A percentile compares a stretch with the other conserved stretches of the same genome.
Evolutionary conservation across 2,888 invertebrate genomes (phyloP).

Genomic region (Rosalia funebris): DNA sequence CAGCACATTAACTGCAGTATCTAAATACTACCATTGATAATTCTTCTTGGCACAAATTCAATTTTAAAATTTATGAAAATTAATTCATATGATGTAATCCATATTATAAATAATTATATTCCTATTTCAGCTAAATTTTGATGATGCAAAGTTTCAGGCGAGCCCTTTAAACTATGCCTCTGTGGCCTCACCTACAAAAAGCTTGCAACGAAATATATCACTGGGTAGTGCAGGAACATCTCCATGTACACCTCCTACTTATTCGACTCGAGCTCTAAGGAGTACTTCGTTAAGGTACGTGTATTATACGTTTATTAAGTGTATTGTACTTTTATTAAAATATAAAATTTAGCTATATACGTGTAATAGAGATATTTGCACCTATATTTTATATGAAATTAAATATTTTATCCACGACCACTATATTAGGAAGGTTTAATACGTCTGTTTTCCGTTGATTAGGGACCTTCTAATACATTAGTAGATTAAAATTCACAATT

Average conservation of each 20-base stretch:
- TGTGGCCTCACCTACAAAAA: constrained; percentile 43
- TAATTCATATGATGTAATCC: constrained; percentile 3
- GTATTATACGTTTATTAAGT: constrained; percentile 1
- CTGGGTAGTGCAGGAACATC: constrained; percentile 51
- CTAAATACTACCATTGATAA: constrained; percentile 41
- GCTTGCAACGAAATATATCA: constrained; percentile 51
- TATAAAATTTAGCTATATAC: too few species aligned
- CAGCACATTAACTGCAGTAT: constrained; percentile 32
- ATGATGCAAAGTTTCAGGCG: constrained; percentile 50
- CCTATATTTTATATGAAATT: too few species aligned
- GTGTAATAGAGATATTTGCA: too few species aligned
- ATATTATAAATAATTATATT: constrained; percentile 1
- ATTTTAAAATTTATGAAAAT: constrained; percentile 11
- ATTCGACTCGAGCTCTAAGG: constrained; percentile 50
- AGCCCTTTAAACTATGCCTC: constrained; percentile 45
- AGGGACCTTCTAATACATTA: too few species aligned
- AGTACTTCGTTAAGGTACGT: constrained; percentile 55
- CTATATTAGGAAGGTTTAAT: too few species aligned
- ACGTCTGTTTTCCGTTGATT: too few species aligned
- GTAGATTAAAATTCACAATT: too few species aligned
- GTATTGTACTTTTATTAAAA: too few species aligned
- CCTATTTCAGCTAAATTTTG: constrained; percentile 51
- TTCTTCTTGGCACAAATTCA: constrained; percentile 48
- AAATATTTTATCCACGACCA: too few species aligned
- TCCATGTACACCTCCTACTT: constrained; percentile 47